phyloP scores from a whole-genome alignment of 2,797 vertebrate species.

The Limosa lapponica region DNA sequence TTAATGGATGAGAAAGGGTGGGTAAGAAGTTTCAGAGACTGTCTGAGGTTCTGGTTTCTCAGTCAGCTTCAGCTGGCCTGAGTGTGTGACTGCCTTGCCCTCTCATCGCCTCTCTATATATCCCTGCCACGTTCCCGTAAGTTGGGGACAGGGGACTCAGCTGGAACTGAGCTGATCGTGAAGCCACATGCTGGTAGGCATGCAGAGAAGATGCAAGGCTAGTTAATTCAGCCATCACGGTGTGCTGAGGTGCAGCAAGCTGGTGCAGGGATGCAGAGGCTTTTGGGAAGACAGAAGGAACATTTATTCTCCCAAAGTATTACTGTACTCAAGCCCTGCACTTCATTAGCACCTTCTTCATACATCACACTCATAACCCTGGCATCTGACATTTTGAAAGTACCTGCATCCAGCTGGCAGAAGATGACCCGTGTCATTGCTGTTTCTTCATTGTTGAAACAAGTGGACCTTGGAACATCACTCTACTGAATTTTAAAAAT shows the following conservation, averaged over 20 bases:
- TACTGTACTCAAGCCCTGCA: neutral
- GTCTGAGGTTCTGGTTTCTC: neutral
- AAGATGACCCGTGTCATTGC: neutral
- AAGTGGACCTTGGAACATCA: neutral
- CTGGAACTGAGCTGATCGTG: neutral
- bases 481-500: neutral
- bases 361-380: neutral
- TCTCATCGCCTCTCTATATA: too few species aligned
- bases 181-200: neutral
- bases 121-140: neutral
- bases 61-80: neutral
- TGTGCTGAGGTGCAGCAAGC: neutral
- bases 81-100: neutral
- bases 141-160: neutral
- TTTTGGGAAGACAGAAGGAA: neutral
- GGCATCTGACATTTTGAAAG: neutral
- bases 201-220: neutral
- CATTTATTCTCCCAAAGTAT: neutral
- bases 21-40: neutral
- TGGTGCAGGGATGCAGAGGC: neutral
- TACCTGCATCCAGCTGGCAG: neutral
- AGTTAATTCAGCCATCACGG: accelerated
- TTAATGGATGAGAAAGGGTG: neutral
- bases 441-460: neutral
- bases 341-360: neutral